Conservation (phyloP, 30 jellyfish, hydroid and myxozoan genomes). For the Rhopilema esculentum region DNA sequence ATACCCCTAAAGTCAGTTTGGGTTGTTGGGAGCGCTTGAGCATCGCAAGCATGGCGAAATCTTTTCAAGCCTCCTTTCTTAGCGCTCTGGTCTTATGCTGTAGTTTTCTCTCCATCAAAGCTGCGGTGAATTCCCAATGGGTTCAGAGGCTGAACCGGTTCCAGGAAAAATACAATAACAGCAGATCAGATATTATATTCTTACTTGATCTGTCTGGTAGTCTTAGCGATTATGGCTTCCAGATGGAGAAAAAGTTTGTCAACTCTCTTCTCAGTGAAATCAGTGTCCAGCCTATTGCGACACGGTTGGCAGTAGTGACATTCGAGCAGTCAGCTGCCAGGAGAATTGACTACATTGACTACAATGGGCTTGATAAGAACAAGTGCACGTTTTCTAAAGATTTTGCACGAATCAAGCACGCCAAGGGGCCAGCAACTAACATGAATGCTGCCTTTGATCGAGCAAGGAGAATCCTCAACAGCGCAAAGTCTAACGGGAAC, state of each 20-base stretch:
- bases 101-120: not conserved
- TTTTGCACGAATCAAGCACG: slow-evolving; percentile 71
- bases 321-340: slow-evolving; percentile 63
- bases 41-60: slow-evolving; percentile 42
- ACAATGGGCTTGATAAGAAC: slow-evolving; percentile 70
- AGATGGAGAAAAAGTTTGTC: slow-evolving; percentile 83
- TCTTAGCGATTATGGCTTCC: slow-evolving; percentile 77
- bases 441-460: slow-evolving; percentile 80
- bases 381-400: slow-evolving; percentile 88
- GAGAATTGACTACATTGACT: slow-evolving; percentile 87
- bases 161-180: slow-evolving; percentile 90
- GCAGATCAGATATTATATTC: slow-evolving; percentile 90
- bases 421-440: slow-evolving; percentile 80
- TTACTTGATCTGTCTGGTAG: slow-evolving; percentile 90
- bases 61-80: slow-evolving; percentile 15
- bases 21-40: slow-evolving; percentile 32
- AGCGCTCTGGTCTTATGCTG: slow-evolving; percentile 10
- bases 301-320: slow-evolving; percentile 84
- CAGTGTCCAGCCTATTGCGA: slow-evolving; percentile 95
- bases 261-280: slow-evolving; percentile 84
- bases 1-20: slow-evolving; percentile 7
- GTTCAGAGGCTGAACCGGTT: slow-evolving; percentile 87
- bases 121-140: slow-evolving; percentile 47
- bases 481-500: slow-evolving; percentile 48
- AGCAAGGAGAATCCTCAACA: slow-evolving; percentile 59